Conservation (phyloP, 2,113 vertebrate species). For the Etia nguti region DNA sequence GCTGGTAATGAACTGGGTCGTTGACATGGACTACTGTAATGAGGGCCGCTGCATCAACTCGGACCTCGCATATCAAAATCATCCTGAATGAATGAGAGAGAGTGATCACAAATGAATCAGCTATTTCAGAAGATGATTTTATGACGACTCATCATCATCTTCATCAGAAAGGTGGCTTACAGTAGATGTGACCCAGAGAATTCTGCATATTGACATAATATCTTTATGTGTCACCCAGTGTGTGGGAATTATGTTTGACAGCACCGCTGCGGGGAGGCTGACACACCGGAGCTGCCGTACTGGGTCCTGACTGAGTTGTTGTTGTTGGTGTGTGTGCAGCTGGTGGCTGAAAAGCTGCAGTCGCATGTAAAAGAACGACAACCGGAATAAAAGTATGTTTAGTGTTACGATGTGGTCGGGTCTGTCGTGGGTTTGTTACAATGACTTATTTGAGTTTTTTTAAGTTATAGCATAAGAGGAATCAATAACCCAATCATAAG, state of each 20-base stretch:
- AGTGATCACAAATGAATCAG: neutral
- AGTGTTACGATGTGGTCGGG: neutral
- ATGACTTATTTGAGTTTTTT: neutral
- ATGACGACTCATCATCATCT: neutral
- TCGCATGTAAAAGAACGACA: neutral
- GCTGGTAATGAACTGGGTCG: neutral
- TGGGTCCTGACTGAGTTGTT: neutral
- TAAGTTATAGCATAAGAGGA: neutral
- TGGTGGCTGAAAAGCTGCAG: neutral
- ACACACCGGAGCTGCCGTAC: neutral
- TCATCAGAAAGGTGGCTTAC: neutral
- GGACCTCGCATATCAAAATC: neutral
- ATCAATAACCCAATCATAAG: neutral
- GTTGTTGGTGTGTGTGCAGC: neutral
- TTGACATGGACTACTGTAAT: neutral
- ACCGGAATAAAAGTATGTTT: neutral
- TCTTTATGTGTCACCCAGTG: neutral
- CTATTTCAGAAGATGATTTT: neutral
- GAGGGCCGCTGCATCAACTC: neutral
- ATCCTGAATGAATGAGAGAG: neutral
- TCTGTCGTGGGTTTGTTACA: neutral
- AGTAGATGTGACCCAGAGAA: neutral
- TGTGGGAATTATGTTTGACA: neutral
- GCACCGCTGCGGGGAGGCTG: neutral
- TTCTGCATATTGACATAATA: neutral